phyloP scores from a whole-genome alignment of 2,888 invertebrate genomes.

The Conops quadrifasciatus region DNA sequence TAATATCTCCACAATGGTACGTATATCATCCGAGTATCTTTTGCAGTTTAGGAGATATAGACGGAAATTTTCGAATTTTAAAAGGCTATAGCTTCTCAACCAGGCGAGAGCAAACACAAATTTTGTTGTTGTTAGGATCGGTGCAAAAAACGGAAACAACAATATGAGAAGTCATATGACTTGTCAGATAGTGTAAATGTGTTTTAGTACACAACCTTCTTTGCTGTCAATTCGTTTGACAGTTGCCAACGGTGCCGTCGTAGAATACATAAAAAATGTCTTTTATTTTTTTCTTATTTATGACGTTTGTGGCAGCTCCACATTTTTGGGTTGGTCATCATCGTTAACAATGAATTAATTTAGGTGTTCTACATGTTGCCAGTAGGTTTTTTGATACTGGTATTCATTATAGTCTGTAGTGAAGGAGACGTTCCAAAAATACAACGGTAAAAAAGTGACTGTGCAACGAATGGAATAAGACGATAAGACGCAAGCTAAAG shows the following conservation, averaged over 20 bases:
- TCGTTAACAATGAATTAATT: not conserved
- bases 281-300: conserved; percentile 29
- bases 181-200: no score
- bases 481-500: conserved; percentile 8
- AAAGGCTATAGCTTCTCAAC: no score
- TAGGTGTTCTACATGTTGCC: conserved; percentile 11
- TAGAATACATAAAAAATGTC: conserved; percentile 48
- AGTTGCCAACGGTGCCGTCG: conserved; percentile 37
- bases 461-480: conserved; percentile 28
- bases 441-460: conserved; percentile 14
- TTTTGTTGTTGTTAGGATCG: no score
- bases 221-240: conserved; percentile 25
- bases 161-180: no score
- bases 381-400: conserved; percentile 18
- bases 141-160: no score
- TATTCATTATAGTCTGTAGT: conserved; percentile 43
- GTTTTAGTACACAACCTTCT: conserved; percentile 13
- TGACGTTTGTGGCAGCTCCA: conserved; percentile 47
- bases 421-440: conserved; percentile 41
- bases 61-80: no score
- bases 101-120: no score
- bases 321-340: conserved; percentile 42
- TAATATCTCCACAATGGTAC: no score
- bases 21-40: no score
- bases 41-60: no score